A percentile compares a stretch with the other conserved stretches of the same genome.
Evolutionary conservation across 2,888 invertebrate genomes (phyloP).

Genomic region (Machimus atricapillus): DNA sequence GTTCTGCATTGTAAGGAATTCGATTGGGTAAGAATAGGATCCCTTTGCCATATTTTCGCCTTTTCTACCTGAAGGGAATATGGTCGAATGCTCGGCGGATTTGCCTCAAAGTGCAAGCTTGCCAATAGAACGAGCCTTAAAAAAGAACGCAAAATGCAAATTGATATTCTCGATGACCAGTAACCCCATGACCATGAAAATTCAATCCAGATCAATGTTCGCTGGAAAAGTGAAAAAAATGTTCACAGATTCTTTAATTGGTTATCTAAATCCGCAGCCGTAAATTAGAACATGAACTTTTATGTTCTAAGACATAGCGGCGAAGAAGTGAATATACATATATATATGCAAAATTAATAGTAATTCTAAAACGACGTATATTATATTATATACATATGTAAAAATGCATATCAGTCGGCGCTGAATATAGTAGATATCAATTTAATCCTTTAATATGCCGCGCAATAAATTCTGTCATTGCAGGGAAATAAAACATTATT

Average conservation of each 20-base stretch:
- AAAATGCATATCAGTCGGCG: too few species aligned
- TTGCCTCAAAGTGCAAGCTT: background rate
- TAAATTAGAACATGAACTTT: constrained; percentile 9
- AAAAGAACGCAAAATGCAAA: background rate
- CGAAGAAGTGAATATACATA: background rate
- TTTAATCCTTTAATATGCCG: background rate
- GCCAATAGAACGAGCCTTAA: background rate
- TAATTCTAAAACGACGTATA: background rate
- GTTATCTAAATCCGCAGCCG: background rate
- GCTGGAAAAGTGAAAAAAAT: background rate
- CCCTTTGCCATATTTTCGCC: background rate
- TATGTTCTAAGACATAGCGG: background rate
- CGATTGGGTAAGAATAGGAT: background rate
- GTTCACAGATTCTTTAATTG: background rate
- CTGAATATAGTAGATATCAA: background rate
- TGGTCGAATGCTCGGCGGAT: background rate
- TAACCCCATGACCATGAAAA: constrained; percentile 12
- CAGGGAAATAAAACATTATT: background rate
- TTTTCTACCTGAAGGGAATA: background rate
- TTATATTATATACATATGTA: too few species aligned
- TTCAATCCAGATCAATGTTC: background rate
- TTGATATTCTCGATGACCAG: background rate
- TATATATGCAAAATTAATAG: background rate
- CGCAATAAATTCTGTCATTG: background rate
- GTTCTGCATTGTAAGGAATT: background rate